A percentile compares a stretch with the other conserved stretches of the same genome.
Evolutionary conservation across 2,888 invertebrate species (phyloP).

Genomic region (Plutella xylostella): DNA sequence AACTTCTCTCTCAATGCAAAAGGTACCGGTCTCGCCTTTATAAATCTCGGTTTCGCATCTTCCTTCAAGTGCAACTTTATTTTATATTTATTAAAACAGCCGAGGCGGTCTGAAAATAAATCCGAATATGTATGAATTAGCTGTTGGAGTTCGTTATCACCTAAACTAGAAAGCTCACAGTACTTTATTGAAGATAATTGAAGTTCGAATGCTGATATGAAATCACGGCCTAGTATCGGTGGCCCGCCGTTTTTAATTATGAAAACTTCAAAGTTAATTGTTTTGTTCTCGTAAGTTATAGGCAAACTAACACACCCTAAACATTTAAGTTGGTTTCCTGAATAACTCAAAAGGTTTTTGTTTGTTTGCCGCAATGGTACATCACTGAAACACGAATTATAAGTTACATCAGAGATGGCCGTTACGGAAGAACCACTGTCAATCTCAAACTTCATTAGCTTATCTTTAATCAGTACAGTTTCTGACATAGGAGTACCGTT

Average conservation of each 20-base stretch:
- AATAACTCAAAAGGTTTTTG: neutral
- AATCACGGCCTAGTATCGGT: slow-evolving; percentile 9
- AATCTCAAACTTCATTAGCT: slow-evolving; percentile 6
- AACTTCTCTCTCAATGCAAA: slow-evolving; percentile 9
- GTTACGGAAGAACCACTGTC: slow-evolving; percentile 8
- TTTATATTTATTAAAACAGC: neutral
- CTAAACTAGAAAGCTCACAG: neutral
- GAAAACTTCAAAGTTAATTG: neutral
- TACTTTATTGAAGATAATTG: neutral
- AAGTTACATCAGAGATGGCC: neutral
- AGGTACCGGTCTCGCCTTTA: slow-evolving; percentile 6
- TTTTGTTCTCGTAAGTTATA: neutral
- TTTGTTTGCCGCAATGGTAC: neutral
- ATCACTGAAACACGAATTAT: neutral
- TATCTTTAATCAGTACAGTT: slow-evolving; percentile 8
- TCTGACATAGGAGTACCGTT: slow-evolving; percentile 17
- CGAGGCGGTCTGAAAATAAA: neutral
- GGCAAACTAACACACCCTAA: neutral
- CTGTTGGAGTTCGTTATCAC: neutral
- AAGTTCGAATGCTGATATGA: slow-evolving; percentile 8
- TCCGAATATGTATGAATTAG: neutral
- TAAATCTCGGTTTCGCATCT: slow-evolving; percentile 3
- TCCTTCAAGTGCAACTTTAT: slow-evolving; percentile 6
- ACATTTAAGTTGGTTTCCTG: neutral
- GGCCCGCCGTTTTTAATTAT: neutral